Evolutionary conservation across 2,113 vertebrate genomes (phyloP).

Genomic region (cattle (Bos taurus)): DNA sequence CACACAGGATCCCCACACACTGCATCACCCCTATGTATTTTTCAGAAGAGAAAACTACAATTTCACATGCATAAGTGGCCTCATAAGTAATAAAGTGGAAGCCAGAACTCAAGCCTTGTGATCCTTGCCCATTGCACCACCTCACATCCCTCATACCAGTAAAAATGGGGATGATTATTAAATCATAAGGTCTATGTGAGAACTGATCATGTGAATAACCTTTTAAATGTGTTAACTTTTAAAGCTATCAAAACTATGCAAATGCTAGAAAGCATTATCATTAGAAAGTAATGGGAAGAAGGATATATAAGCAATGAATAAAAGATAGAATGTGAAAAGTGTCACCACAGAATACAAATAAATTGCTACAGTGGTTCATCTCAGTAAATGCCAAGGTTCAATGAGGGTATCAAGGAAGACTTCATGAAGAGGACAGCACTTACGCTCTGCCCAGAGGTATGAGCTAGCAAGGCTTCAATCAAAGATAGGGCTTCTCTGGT

Average conservation of each 20-base stretch:
- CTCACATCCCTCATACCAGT: background rate
- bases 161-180: background rate
- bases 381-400: background rate
- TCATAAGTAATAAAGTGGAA: background rate
- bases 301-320: background rate
- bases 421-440: background rate
- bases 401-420: background rate
- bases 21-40: background rate
- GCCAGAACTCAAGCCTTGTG: background rate
- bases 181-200: background rate
- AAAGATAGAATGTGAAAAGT: background rate
- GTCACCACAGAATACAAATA: background rate
- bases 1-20: background rate
- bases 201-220: background rate
- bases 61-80: background rate
- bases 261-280: background rate
- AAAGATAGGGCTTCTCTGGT: background rate
- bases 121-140: background rate
- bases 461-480: background rate
- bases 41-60: background rate
- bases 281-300: background rate
- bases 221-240: background rate
- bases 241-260: background rate
- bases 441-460: background rate
- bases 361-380: background rate